Base-by-base conservation (phyloP, 2,113 vertebrate genomes). In the Leptobrachium leishanense region DNA sequence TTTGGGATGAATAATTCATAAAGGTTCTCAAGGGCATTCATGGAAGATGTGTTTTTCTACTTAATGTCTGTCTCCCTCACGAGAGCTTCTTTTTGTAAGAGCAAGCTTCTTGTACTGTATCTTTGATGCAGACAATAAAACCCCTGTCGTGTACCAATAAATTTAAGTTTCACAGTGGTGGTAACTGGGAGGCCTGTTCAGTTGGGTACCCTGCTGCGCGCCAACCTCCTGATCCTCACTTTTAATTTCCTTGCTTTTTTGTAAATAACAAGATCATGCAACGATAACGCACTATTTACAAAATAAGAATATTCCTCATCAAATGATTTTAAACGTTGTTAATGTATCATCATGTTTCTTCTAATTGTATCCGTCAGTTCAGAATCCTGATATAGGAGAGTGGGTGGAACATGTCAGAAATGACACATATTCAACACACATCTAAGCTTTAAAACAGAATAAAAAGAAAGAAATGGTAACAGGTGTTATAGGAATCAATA, bases 11-110 rank as follows among this genome's bases (percentile, higher is more conserved):
- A 69, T 73, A 73, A 76, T 66, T 74, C 74, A 62, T 64, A 68
- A 84, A 83, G 81, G 84, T 84, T 85, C 82, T 79, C 83, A 87
- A 89, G 82, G 84, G 83, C 79, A 42, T 74, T 71, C 63, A 31
- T 0, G 0, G 15, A 78, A 73, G 79, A 82, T 78, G 72, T 53
- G 44, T 77, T 72, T 76, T 41, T 80, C 65, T 74, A 68, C 71
- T 80, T 80, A 80, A 72, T 68, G 71, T 68, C 71, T 59, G 46
- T 50, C 59, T 43, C 12, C 73, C 50, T 63, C 1, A 63, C 1
- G 42, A 55, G 41, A 65, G 54, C 59, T 13, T 66, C 2, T n/a
- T 20, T 57, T 71, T 74, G 81, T 43, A 59, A 82, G 74, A 11
- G 2, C 15, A 83, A 74, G 31, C 75, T 50, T 2, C 9, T 62